Base-by-base conservation (phyloP, 1,140 invertebrate species). In the Saxidomus purpurata region DNA sequence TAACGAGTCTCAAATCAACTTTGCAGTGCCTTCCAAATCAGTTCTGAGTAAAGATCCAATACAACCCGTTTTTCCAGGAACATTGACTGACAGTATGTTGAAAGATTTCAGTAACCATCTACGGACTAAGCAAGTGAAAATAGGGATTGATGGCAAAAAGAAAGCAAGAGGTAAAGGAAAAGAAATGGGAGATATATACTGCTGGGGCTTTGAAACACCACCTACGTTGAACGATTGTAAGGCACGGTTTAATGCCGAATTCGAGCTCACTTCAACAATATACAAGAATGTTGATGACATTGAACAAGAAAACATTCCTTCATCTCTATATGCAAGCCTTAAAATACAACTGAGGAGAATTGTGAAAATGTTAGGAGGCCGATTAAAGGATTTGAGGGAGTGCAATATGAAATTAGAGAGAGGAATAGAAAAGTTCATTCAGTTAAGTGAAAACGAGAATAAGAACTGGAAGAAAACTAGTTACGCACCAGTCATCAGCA, bases 401-500 rank as follows among this genome's bases (percentile, higher is more conserved):
- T 6, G 9, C 63, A 31, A 3, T 34, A 8, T 36, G 6, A 28
- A 34, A 6, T 6, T 67, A 31, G 4, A 31, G 1, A 9, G 6
- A 28, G 63, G 34, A 4, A 9, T 67, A 67, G 3, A 13, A 6
- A 67, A 34, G 19, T 67, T 55, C 19, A 6, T 55, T 11, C 15
- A 55, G n/a, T 22, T 55, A 9, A 34, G 28, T n/a, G 25, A 36
- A 8, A 36, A 34, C 28, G 22, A 22, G 1, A 17, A 36, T 36
- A 36, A 36, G 28, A 6, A 74, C 34, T 74, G 69, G 69, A 74
- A 19, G 22, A 74, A 74, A 36, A 36, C 69, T 36, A 74, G 40
- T n/a, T 74, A 3, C n/a, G 74, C 74, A 47, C 74, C 74, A 25
- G 74, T 77, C n/a, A 77, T 77, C n/a, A 77, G 74, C 49, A 77